Percentiles rank a stretch among this genome's conserved stretches.
Evolutionary conservation across 2,113 vertebrate species (phyloP).

Genomic region (Phylloscopus trochiloides): DNA sequence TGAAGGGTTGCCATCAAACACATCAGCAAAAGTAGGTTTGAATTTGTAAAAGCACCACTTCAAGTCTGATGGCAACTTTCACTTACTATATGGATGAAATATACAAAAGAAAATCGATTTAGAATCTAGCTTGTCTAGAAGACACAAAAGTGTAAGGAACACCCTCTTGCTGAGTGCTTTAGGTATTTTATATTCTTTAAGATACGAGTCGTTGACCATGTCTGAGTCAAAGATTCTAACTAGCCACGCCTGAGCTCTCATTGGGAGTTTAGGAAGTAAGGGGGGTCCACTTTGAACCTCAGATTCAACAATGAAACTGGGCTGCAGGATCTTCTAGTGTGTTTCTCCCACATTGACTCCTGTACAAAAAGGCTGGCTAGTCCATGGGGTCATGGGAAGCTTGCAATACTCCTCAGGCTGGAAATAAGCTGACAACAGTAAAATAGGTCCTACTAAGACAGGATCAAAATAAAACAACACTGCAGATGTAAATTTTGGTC

Average conservation of each 20-base stretch:
- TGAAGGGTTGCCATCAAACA: not conserved
- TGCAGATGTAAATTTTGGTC: not conserved
- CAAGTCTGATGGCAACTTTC: not conserved
- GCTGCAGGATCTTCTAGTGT: not conserved
- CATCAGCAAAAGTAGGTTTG: not conserved
- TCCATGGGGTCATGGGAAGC: not conserved
- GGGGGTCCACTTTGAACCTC: not conserved
- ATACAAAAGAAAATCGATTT: not conserved
- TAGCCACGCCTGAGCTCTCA: not conserved
- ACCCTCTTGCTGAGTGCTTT: not conserved
- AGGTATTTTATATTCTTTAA: not conserved
- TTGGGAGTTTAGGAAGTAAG: not conserved
- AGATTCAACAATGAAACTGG: not conserved
- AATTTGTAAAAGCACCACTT: not conserved
- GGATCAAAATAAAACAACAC: not conserved
- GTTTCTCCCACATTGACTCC: not conserved
- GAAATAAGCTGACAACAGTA: not conserved
- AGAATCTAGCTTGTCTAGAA: not conserved
- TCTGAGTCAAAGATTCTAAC: not conserved
- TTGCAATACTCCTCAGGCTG: not conserved
- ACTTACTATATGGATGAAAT: not conserved
- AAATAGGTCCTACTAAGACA: not conserved
- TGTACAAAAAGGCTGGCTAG: not conserved
- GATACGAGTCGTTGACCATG: accelerated
- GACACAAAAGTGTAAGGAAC: not conserved